phyloP scores from a whole-genome alignment of 2,888 invertebrate genomes.

The Baronia brevicornis region DNA sequence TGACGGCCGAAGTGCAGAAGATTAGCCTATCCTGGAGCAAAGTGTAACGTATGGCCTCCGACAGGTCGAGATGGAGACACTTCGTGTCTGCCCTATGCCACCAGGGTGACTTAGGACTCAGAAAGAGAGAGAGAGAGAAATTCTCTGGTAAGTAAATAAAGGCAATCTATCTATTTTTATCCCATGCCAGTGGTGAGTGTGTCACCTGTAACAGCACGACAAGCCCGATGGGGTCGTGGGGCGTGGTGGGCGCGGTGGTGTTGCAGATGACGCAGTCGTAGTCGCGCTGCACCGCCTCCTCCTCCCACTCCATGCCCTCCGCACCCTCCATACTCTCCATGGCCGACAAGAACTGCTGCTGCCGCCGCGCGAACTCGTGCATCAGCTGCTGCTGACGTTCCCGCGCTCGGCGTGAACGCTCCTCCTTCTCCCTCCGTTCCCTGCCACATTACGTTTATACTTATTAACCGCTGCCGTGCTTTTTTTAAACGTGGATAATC shows the following conservation, averaged over 20 bases:
- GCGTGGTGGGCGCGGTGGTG: constrained; percentile 89
- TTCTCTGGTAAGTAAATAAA: too few relatives aligned
- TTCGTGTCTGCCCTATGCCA: too few relatives aligned
- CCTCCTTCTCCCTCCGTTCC: constrained; percentile 86
- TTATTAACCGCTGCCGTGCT: background rate
- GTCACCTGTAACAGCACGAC: constrained; percentile 87
- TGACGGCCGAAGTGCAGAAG: too few relatives aligned
- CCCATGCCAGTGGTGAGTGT: background rate
- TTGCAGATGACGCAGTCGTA: constrained; percentile 98
- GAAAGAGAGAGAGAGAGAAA: too few relatives aligned
- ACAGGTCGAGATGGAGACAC: too few relatives aligned
- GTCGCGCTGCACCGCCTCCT: constrained; percentile 78
- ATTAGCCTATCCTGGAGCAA: too few relatives aligned
- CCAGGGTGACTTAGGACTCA: too few relatives aligned
- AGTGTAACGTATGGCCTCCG: too few relatives aligned
- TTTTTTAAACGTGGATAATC: too few relatives aligned
- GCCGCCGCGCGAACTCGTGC: constrained; percentile 93
- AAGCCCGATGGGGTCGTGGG: constrained; percentile 85
- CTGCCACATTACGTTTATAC: constrained; percentile 27
- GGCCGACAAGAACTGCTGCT: constrained; percentile 83
- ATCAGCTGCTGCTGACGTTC: constrained; percentile 94
- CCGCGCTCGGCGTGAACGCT: constrained; percentile 87
- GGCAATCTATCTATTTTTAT: too few relatives aligned
- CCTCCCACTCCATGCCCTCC: constrained; percentile 78
- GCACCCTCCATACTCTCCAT: constrained; percentile 56